Conservation (phyloP, 2,797 vertebrate genomes). For the Agapornis canus region DNA sequence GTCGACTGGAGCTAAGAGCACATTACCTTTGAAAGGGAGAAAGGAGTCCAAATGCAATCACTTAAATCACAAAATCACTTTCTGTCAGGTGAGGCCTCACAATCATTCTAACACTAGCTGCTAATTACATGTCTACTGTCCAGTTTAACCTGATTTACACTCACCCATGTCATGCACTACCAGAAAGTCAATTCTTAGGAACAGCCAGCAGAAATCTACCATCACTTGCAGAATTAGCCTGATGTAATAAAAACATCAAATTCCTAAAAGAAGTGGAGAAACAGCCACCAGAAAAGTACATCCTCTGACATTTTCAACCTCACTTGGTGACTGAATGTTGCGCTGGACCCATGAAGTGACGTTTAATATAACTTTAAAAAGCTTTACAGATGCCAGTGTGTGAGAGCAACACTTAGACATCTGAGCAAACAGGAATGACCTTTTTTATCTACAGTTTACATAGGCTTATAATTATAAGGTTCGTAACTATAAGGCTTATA, state of each 20-base stretch:
- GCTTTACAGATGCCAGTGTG: neutral
- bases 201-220: neutral
- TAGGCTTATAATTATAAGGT: neutral
- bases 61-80: neutral
- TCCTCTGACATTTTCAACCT: neutral
- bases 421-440: neutral
- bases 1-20: neutral
- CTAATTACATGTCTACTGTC: neutral
- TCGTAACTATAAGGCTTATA: neutral
- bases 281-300: neutral
- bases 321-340: neutral
- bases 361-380: neutral
- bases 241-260: neutral
- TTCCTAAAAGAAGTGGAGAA: neutral
- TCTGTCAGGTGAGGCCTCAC: neutral
- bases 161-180: neutral
- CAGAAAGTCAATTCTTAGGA: neutral
- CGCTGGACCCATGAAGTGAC: neutral
- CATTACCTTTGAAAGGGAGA: fast-evolving
- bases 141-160: neutral
- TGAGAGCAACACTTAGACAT: neutral
- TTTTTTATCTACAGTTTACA: neutral
- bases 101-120: neutral
- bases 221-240: neutral
- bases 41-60: neutral